phyloP scores from a whole-genome alignment of 1,140 invertebrate species.

The Oncopeltus fasciatus region DNA sequence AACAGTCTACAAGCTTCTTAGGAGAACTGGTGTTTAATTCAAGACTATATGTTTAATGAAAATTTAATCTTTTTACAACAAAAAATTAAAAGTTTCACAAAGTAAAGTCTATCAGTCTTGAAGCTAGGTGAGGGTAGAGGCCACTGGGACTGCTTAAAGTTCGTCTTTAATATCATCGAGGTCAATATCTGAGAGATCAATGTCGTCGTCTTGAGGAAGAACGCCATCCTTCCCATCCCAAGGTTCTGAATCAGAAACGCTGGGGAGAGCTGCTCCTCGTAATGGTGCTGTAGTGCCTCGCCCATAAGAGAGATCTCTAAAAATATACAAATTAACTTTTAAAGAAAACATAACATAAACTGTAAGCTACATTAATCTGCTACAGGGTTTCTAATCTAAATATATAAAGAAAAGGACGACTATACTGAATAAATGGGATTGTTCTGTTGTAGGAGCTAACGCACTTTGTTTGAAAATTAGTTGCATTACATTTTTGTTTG shows the following conservation, averaged over 20 bases:
- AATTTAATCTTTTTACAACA: background rate
- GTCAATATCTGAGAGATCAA: constrained; percentile 81
- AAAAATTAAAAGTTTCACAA: background rate
- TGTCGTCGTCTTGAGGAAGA: constrained; percentile 77
- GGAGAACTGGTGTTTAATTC: background rate
- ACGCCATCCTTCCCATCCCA: constrained; percentile 98
- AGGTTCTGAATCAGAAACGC: constrained; percentile 51
- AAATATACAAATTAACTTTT: constrained; percentile 28
- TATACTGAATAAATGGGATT: too few species aligned
- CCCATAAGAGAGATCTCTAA: constrained; percentile 84
- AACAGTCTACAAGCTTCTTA: background rate
- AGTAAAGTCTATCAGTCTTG: constrained; percentile 4
- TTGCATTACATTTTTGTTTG: too few species aligned
- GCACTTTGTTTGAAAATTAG: too few species aligned
- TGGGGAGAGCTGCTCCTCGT: constrained; percentile 68
- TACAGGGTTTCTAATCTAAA: too few species aligned
- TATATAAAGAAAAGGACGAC: too few species aligned
- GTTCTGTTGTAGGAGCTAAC: too few species aligned
- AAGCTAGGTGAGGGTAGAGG: background rate
- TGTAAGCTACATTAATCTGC: too few species aligned
- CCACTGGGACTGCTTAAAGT: constrained; percentile 36
- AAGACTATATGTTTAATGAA: background rate
- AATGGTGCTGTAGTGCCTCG: constrained; percentile 83
- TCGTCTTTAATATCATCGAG: constrained; percentile 70
- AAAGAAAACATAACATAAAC: too few species aligned